A percentile compares a stretch with the other conserved stretches of the same genome.
Evolutionary conservation across 2,113 vertebrate species (phyloP).

Genomic region (Sphaerodactylus townsendi): DNA sequence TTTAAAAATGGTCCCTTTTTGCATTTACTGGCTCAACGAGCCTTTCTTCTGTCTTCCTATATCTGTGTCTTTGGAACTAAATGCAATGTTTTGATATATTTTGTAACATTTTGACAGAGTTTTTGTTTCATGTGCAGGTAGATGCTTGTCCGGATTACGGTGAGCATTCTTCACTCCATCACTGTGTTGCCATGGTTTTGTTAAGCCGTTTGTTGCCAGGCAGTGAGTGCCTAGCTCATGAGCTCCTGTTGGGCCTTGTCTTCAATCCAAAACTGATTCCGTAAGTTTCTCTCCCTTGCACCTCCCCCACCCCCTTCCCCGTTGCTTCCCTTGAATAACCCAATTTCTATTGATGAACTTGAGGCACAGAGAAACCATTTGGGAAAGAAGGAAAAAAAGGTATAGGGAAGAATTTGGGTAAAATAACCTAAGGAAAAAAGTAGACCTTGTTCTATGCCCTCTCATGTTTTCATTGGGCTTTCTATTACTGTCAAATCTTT

Average conservation of each 20-base stretch:
- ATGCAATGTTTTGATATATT: neutral
- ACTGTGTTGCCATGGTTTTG: constrained; percentile 84
- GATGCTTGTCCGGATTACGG: constrained; percentile 67
- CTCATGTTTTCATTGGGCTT: neutral
- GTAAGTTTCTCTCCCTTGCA: constrained; percentile 77
- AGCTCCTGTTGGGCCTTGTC: constrained; percentile 82
- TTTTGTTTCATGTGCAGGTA: constrained; percentile 76
- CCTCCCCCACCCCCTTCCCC: neutral
- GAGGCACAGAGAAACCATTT: accelerated
- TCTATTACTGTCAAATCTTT: neutral
- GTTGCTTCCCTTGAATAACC: neutral
- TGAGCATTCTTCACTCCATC: constrained; percentile 79
- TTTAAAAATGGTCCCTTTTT: neutral
- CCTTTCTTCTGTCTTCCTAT: neutral
- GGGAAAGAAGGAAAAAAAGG: neutral
- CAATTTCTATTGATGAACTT: neutral
- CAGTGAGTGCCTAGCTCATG: constrained; percentile 85
- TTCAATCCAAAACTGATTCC: constrained; percentile 90
- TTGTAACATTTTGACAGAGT: neutral
- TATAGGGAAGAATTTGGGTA: accelerated
- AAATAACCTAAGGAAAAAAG: neutral
- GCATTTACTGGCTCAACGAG: neutral
- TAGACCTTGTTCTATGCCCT: neutral
- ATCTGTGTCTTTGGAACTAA: constrained; percentile 1
- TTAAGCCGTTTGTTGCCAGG: constrained; percentile 89